Evolutionary conservation across 1,140 invertebrate species (phyloP).

Genomic region (Drosophila cardini): DNA sequence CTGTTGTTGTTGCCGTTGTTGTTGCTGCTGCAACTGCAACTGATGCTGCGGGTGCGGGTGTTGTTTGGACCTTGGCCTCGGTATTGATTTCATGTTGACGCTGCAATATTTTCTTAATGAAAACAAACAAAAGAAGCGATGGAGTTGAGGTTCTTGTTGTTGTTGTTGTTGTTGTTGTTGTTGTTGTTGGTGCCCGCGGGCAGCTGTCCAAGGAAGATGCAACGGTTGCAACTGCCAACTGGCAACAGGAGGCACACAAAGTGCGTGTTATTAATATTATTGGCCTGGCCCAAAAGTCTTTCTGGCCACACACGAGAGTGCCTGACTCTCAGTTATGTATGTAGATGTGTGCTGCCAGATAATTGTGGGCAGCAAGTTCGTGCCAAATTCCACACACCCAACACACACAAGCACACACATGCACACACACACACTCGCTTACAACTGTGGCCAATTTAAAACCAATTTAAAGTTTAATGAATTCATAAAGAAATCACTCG

Average conservation of each 20-base stretch:
- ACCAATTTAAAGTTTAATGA: slow-evolving; percentile 83
- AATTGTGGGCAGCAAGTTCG: slow-evolving; percentile 69
- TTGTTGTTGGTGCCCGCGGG: slow-evolving; percentile 47
- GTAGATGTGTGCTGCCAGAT: slow-evolving; percentile 74
- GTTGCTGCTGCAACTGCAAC: slow-evolving; percentile 18
- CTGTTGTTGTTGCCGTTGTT: neutral
- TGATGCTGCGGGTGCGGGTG: slow-evolving; percentile 43
- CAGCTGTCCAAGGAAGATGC: slow-evolving; percentile 36
- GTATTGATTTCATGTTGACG: slow-evolving; percentile 83
- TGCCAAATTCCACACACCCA: slow-evolving; percentile 74
- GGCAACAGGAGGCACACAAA: slow-evolving; percentile 64
- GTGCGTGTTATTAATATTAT: slow-evolving; percentile 83
- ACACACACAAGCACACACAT: slow-evolving; percentile 37
- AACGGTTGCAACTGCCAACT: slow-evolving; percentile 24
- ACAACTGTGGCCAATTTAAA: slow-evolving; percentile 75
- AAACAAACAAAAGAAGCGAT: slow-evolving; percentile 74
- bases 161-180: slow-evolving; percentile 38
- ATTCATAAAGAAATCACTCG: slow-evolving; percentile 83
- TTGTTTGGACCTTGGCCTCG: slow-evolving; percentile 74
- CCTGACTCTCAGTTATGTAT: slow-evolving; percentile 7
- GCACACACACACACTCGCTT: slow-evolving; percentile 13
- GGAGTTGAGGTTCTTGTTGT: slow-evolving; percentile 29
- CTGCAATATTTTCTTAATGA: slow-evolving; percentile 83
- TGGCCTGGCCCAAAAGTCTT: slow-evolving; percentile 74
- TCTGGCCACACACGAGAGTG: slow-evolving; percentile 69